Evolutionary conservation across 2,113 vertebrate species (phyloP).

Genomic region (Heterotilapia buettikoferi): DNA sequence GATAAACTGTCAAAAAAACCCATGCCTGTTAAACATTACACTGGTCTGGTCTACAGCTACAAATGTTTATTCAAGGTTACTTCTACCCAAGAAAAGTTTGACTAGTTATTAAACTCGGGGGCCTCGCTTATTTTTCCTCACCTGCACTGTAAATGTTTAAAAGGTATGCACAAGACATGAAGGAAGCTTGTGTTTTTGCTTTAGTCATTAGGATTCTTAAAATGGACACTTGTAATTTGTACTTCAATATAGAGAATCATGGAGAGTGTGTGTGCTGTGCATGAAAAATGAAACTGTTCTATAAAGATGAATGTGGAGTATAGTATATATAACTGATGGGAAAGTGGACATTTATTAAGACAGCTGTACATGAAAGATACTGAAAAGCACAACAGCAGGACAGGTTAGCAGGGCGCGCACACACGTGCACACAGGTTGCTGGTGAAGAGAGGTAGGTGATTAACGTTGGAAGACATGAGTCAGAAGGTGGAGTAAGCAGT

Average conservation of each 20-base stretch:
- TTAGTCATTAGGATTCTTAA: background rate
- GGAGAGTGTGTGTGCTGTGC: background rate
- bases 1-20: background rate
- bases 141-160: background rate
- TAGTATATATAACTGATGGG: background rate
- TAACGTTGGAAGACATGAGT: constrained; percentile 45
- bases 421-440: background rate
- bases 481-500: constrained; percentile 47
- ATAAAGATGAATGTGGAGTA: background rate
- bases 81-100: background rate
- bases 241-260: background rate
- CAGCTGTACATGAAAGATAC: background rate
- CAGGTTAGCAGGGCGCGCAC: constrained; percentile 28
- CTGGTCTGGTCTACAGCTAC: background rate
- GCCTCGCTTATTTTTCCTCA: background rate
- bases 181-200: background rate
- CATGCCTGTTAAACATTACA: background rate
- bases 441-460: constrained; percentile 32
- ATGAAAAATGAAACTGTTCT: constrained; percentile 16
- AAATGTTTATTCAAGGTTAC: background rate
- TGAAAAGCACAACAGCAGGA: background rate
- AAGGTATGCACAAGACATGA: background rate
- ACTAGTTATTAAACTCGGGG: background rate
- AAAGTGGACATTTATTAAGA: background rate
- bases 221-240: background rate